phyloP scores from a whole-genome alignment of 2,797 vertebrate species.

The Neosilurus hyrtlii region DNA sequence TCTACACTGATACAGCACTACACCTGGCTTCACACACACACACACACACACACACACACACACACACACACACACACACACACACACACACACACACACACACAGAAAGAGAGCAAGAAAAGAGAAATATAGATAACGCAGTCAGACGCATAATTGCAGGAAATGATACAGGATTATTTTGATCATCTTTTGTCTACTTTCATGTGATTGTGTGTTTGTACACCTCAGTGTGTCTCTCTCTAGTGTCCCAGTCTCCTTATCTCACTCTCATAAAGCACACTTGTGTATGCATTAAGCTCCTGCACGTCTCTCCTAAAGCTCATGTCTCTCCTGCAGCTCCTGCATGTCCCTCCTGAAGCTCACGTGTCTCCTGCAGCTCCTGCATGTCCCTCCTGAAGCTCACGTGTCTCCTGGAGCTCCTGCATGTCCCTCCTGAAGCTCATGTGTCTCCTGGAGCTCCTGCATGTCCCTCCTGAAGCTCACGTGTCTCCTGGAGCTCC shows the following conservation, averaged over 20 bases:
- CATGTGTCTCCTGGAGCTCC: too few species aligned
- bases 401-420: too few species aligned
- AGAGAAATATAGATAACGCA: background rate
- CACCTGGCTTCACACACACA: conserved; percentile 50
- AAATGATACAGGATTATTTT: background rate
- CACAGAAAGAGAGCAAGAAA: too few species aligned
- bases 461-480: too few species aligned
- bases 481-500: too few species aligned
- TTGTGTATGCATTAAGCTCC: background rate
- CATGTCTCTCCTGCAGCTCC: too few species aligned
- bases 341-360: too few species aligned
- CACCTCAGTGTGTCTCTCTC: background rate
- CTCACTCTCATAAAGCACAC: background rate
- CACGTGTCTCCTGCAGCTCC: too few species aligned
- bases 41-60: conserved; percentile 3
- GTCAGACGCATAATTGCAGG: background rate
- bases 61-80: conserved; percentile 45
- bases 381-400: too few species aligned
- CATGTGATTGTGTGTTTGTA: background rate
- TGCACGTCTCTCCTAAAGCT: background rate
- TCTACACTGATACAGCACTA: conserved; percentile 63
- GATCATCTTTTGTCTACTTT: background rate
- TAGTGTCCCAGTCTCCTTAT: background rate
- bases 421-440: too few species aligned
- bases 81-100: conserved; percentile 22